Evolutionary conservation across 2,888 invertebrate species (phyloP).

Genomic region (Microchrysa polita): DNA sequence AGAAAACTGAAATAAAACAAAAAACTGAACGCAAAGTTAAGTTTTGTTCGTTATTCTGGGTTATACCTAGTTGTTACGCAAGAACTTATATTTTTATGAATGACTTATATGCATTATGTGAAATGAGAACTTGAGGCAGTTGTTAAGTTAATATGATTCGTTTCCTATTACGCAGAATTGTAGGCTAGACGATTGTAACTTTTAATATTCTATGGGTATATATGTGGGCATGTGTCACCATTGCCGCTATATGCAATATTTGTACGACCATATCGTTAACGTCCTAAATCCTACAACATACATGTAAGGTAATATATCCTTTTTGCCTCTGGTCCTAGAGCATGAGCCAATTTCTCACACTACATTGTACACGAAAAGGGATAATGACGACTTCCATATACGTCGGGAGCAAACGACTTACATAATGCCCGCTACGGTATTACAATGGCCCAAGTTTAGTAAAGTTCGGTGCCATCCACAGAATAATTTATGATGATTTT

Average conservation of each 20-base stretch:
- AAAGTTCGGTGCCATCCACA: neutral
- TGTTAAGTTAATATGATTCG: neutral
- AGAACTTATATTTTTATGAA: neutral
- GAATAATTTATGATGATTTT: constrained; percentile 7
- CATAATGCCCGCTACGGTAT: neutral
- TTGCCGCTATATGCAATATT: neutral
- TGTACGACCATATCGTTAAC: neutral
- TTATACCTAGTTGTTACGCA: neutral
- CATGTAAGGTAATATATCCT: too few relatives aligned
- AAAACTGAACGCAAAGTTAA: too few relatives aligned
- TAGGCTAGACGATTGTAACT: too few relatives aligned
- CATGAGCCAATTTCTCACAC: neutral
- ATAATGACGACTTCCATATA: neutral
- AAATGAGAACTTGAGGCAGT: neutral
- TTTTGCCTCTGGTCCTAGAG: too few relatives aligned
- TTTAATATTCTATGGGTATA: neutral
- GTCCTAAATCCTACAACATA: too few relatives aligned
- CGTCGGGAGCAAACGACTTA: neutral
- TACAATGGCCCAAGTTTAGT: constrained; percentile 8
- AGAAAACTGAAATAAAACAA: too few relatives aligned
- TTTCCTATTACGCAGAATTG: neutral
- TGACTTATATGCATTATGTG: constrained; percentile 14
- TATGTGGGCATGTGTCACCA: neutral
- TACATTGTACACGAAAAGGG: neutral
- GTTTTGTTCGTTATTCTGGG: constrained; percentile 18